Evolutionary conservation across 2,113 vertebrate species (phyloP).

Genomic region (Gnathonemus echidnorhynchus): DNA sequence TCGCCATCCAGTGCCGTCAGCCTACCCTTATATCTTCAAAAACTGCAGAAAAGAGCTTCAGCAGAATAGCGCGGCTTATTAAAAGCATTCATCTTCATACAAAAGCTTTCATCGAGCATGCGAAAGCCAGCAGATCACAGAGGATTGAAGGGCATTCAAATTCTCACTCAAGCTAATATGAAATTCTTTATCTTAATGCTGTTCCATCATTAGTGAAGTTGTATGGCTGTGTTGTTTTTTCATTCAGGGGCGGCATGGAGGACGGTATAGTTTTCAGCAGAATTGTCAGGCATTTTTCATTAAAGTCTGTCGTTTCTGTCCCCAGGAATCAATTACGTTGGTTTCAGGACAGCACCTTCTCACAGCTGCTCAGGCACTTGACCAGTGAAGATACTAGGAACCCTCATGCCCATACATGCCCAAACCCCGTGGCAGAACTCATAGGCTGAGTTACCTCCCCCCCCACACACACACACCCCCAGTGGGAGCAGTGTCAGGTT

Average conservation of each 20-base stretch:
- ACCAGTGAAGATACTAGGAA: not conserved
- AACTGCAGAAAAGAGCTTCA: not conserved
- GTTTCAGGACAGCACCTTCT: not conserved
- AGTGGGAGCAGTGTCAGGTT: not conserved
- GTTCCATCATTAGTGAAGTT: not conserved
- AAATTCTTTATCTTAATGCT: not conserved
- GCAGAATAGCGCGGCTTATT: not conserved
- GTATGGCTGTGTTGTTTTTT: not conserved
- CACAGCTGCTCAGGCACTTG: not conserved
- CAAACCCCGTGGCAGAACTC: not conserved
- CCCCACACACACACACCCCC: not conserved
- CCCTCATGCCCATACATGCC: not conserved
- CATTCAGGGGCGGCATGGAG: not conserved
- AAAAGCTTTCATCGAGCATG: not conserved
- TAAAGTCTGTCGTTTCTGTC: not conserved
- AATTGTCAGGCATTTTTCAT: not conserved
- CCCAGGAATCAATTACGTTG: not conserved
- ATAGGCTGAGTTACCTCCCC: not conserved
- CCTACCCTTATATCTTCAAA: not conserved
- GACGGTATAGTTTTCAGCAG: not conserved
- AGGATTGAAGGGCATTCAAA: not conserved
- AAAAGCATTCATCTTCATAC: constrained; percentile 1
- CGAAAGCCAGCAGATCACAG: not conserved
- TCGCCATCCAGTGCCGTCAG: not conserved
- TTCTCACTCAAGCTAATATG: not conserved